Conservation (phyloP, 2,797 vertebrate genomes). For the Helarctos malayanus region DNA sequence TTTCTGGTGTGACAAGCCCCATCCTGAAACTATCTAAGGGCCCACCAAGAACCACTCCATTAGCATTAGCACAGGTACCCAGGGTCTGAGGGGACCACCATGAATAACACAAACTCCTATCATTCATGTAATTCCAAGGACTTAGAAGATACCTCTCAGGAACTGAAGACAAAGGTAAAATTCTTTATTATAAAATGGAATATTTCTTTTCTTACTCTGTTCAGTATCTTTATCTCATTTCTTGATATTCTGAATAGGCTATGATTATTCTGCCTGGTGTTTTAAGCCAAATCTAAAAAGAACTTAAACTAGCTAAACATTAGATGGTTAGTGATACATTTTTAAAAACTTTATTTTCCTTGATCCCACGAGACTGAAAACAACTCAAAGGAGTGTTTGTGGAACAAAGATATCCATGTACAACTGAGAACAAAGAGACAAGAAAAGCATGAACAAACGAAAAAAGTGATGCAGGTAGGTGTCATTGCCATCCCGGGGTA, state of each 20-base stretch:
- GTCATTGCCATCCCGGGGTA: too few relatives aligned
- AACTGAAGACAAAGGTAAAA: background rate
- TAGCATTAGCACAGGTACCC: background rate
- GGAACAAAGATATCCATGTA: background rate
- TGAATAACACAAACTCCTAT: background rate
- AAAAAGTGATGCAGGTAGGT: background rate
- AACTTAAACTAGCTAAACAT: background rate
- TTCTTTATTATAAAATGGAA: background rate
- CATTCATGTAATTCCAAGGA: background rate
- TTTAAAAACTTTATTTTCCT: background rate
- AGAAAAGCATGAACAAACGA: background rate
- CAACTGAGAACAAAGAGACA: background rate
- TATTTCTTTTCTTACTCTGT: background rate
- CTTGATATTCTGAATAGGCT: background rate
- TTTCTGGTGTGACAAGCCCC: background rate
- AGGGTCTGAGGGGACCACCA: background rate
- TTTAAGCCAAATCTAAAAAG: background rate
- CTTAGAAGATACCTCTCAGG: background rate
- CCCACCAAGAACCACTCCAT: background rate
- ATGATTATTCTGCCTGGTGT: background rate
- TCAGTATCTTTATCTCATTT: background rate
- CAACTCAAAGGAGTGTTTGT: background rate
- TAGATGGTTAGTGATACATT: background rate
- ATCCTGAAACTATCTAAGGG: background rate
- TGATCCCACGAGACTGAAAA: background rate